Conservation (phyloP, 2,113 vertebrate species). For the Pseudorhombus dupliciocellatus region DNA sequence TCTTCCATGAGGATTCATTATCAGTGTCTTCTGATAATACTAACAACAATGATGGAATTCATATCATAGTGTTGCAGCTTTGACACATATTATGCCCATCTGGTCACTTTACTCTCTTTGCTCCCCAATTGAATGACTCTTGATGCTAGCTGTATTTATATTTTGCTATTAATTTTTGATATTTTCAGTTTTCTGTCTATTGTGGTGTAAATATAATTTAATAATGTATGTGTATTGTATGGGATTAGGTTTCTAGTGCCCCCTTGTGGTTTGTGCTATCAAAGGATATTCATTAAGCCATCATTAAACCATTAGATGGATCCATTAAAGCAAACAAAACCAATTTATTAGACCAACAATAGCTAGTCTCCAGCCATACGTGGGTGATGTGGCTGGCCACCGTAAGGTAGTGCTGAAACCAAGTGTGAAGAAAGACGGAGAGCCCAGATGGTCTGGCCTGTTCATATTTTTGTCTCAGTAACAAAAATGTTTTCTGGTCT, state of each 20-base stretch:
- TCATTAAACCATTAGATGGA: background rate
- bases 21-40: no score
- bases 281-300: background rate
- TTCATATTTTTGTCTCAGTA: background rate
- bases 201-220: no score
- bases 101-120: no score
- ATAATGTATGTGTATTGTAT: no score
- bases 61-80: no score
- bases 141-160: background rate
- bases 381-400: slow-evolving; percentile 31
- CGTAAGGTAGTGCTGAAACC: slow-evolving; percentile 22
- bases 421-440: slow-evolving; percentile 32
- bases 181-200: background rate
- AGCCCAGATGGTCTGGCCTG: slow-evolving; percentile 34
- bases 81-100: no score
- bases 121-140: no score
- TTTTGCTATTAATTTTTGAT: background rate
- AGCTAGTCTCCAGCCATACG: slow-evolving; percentile 7
- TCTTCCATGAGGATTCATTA: no score
- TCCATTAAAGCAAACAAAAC: background rate
- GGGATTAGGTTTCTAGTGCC: slow-evolving; percentile 1
- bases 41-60: no score
- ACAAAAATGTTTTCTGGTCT: background rate
- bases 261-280: slow-evolving; percentile 9
- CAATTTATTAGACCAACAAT: slow-evolving; percentile 30